These are phyloP conservation scores for Anseranas semipalmata DNA, from an alignment of 2,113 vertebrate species.

Conservation along the genomic window DNA sequence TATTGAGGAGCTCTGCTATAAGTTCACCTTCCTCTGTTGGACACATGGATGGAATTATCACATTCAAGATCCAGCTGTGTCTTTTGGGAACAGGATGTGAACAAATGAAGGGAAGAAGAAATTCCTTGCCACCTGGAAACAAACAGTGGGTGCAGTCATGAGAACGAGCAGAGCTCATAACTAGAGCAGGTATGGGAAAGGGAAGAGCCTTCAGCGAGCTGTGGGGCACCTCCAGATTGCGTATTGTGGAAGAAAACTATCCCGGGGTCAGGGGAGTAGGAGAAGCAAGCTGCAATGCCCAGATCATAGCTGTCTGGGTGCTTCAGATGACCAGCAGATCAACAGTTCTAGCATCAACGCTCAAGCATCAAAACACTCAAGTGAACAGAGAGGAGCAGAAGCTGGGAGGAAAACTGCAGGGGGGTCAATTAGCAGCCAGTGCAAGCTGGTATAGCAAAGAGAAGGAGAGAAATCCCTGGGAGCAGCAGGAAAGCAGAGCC, in stretches of 20 bases:
- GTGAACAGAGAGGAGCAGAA: background rate
- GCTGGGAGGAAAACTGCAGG: background rate
- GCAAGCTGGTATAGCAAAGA: background rate
- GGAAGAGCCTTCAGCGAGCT: background rate
- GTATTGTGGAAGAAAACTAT: background rate
- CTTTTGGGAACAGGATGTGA: background rate
- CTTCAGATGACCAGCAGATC: background rate
- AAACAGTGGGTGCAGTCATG: background rate
- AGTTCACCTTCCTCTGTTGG: background rate
- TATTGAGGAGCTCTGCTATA: background rate
- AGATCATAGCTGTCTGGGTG: background rate
- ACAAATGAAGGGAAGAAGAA: background rate
- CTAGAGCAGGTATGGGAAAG: background rate
- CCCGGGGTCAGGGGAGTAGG: background rate
- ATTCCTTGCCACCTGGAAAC: background rate
- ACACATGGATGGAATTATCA: background rate
- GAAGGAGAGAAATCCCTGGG: background rate
- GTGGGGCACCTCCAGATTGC: background rate
- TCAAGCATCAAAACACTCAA: no score
- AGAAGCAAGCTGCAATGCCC: background rate
- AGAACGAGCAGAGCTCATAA: background rate
- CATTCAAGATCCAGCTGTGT: background rate
- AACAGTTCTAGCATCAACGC: fast-evolving
- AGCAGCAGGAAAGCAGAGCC: conserved; percentile 9
- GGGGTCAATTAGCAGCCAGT: background rate